Conservation (phyloP, 2,113 vertebrate genomes). For the Eclectus roratus region DNA sequence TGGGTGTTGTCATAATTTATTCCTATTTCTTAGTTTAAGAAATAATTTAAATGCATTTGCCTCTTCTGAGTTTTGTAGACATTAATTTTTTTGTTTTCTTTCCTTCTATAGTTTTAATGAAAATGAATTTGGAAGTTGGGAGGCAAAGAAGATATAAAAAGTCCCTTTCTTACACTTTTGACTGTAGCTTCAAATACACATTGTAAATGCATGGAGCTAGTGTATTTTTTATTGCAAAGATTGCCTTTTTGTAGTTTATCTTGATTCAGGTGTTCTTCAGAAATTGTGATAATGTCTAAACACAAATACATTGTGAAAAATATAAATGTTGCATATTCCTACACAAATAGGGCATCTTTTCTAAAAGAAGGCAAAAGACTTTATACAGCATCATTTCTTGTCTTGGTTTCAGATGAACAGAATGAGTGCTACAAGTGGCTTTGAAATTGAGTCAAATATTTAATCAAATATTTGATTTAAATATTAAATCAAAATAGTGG, state of each 20-base stretch:
- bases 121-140: constrained; percentile 51
- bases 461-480: not conserved
- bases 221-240: not conserved
- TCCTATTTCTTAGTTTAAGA: not conserved
- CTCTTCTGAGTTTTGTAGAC: not conserved
- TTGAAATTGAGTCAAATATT: not conserved
- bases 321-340: not conserved
- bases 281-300: not conserved
- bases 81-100: constrained; percentile 23
- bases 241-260: not conserved
- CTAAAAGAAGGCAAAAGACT: not conserved
- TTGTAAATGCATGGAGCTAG: not conserved
- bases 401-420: not conserved
- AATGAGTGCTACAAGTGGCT: not conserved
- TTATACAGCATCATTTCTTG: not conserved
- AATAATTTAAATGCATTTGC: not conserved
- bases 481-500: not conserved
- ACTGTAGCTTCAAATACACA: not conserved
- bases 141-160: constrained; percentile 50
- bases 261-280: not conserved
- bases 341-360: not conserved
- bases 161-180: not conserved
- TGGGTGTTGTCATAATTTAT: not conserved
- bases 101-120: constrained; percentile 48
- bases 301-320: not conserved